Percentiles rank a stretch among this genome's conserved stretches.
Evolutionary conservation across 2,888 invertebrate genomes (phyloP).

Genomic region (Ernsta delagoae): DNA sequence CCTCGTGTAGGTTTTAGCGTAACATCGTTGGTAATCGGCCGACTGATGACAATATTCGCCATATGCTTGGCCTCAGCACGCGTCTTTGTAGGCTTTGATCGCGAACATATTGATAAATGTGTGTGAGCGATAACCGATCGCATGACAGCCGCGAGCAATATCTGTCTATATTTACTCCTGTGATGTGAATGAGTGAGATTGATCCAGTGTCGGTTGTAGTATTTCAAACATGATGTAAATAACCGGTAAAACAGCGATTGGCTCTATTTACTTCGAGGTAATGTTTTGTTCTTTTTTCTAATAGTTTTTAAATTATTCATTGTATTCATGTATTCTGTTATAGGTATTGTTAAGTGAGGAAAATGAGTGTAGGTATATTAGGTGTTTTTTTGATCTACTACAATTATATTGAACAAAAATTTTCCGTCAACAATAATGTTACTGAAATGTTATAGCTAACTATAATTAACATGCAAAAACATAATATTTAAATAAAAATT

Average conservation of each 20-base stretch:
- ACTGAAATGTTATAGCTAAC: not conserved
- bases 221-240: slow-evolving; percentile 22
- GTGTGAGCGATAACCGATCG: slow-evolving; percentile 26
- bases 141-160: slow-evolving; percentile 14
- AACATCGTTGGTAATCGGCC: slow-evolving; percentile 44
- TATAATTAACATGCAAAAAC: not conserved
- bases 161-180: slow-evolving; percentile 14
- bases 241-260: slow-evolving; percentile 1
- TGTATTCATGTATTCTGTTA: not conserved
- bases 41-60: slow-evolving; percentile 72
- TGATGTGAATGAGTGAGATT: slow-evolving; percentile 28
- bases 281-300: not conserved
- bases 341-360: not conserved
- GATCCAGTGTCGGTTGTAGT: slow-evolving; percentile 9
- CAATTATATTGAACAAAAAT: not conserved
- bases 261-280: slow-evolving; percentile 22
- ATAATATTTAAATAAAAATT: no score
- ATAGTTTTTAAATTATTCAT: not conserved
- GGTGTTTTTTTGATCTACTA: no score
- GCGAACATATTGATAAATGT: slow-evolving; percentile 39
- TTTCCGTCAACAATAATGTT: not conserved
- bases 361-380: no score
- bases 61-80: slow-evolving; percentile 53
- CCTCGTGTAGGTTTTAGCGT: slow-evolving; percentile 55
- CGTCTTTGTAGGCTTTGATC: slow-evolving; percentile 44